Evolutionary conservation across 92 coral and sea anemone genomes (phyloP), one percentile per base, ranked within the genome.

Genomic region (Parazoanthus swiftii): DNA sequence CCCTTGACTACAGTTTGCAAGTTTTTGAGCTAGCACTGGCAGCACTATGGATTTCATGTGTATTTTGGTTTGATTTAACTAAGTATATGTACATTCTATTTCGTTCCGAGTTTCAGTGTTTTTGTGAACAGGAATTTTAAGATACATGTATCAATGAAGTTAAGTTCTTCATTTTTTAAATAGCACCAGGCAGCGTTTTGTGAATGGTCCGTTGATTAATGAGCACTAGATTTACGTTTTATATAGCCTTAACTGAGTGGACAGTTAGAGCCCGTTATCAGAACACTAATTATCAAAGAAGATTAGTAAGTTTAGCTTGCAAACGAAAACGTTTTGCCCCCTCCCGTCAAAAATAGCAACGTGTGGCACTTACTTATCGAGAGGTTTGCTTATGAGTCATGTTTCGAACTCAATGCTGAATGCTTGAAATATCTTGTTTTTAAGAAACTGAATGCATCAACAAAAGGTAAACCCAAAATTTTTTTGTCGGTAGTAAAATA

Each of bases 51-150:
- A 59, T 59, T 81, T 81, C 85, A 81, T 79, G 82, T 50, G 68
- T 77, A 43, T 79, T 44, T 68, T 79, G 85, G 85, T 81, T 58
- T 56, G 85, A 56, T 81, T 54, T 81, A 10, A 48, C 51, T 48
- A 81, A 81, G 73, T 81, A 81, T 81, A 54, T 81, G 85, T 81
- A 81, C 85, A 71, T 81, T 81, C 59, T 29, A 35, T 81, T 56
- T 81, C 85, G 44, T 81, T 59, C 51, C 85, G 35, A 56, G 73
- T 58, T 81, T 29, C 67, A 42, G 51, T 36, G 80, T 76, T 76
- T 37, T 76, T 76, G 18, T 37, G 54, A 39, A 76, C 54, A 13
- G 80, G 80, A 36, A 29, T 76, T 76, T 36, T 76, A 76, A 39
- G 80, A 76, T 76, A 76, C 26, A 76, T 76, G 79, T 75, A 75